Evolutionary conservation across 2,888 invertebrate species (phyloP), one percentile per base, ranked within the genome.

Genomic region (Orchesella flavescens): DNA sequence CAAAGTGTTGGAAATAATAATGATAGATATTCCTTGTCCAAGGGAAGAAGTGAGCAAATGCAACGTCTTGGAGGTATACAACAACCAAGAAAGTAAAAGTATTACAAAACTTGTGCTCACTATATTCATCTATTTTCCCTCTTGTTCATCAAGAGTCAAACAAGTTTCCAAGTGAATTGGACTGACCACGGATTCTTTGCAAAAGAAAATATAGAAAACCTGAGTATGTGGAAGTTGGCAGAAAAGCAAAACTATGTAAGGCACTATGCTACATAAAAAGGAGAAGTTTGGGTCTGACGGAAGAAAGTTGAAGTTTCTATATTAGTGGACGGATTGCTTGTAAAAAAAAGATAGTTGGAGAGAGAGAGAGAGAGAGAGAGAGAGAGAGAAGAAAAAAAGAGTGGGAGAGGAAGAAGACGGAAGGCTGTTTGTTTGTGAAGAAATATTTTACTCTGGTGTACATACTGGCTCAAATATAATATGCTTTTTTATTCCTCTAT

Each of bases 211-310:
- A 13, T 10, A 13, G 53, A 53, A 59, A 59, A 19, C 17, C 19
- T 12, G 66, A 61, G 43, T 53, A 53, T 49, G 15, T n/a, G 23
- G 57, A 76, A 76, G 69, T 77, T 77, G 69, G 77, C 77, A 77
- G 69, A 69, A 77, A 69, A 69, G 69, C 59, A 59, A 77, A 68
- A 77, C 68, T 77, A 23, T 77, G 76, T 57, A 77, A 55, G 57
- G 17, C 55, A 21, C 66, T 53, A 17, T 34, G 34, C 23, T 61
- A 19, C 21, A 15, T 13, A 49, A 63, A 73, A 75, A 66, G 24
- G 46, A 53, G 53, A 66, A 75, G 23, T 75, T 49, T 75, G 46
- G 13, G 53, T 63, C 55, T 65, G 65, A 53, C 44, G 65, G 21
- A 49, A 66, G 15, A 76, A 68, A 76, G 57, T 76, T 49, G 53